Conservation (phyloP, 2,113 vertebrate genomes). For the Cariama cristata region DNA sequence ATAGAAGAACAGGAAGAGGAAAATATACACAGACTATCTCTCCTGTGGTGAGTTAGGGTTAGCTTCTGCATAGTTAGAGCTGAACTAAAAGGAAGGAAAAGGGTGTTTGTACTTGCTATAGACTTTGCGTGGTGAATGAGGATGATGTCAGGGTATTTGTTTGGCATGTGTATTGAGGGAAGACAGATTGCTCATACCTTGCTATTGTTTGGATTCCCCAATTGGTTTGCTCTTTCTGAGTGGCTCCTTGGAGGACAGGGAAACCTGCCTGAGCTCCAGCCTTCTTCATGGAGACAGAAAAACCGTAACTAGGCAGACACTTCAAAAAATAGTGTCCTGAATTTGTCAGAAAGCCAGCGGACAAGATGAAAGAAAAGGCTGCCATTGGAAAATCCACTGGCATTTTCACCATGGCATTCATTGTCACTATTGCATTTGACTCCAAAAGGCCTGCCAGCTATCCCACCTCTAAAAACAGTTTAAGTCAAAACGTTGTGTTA, state of each 20-base stretch:
- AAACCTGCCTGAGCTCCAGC: background rate
- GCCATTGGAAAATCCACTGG: background rate
- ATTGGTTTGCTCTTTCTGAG: background rate
- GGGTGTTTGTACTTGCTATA: background rate
- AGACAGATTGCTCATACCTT: background rate
- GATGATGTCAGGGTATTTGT: conserved; percentile 19
- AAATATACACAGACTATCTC: background rate
- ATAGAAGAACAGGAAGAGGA: conserved; percentile 28
- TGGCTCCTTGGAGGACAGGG: background rate
- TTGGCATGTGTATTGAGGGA: background rate
- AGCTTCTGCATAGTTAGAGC: background rate
- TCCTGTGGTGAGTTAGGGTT: background rate
- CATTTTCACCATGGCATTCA: background rate
- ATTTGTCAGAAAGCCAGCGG: background rate
- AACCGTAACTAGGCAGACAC: background rate
- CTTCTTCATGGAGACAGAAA: background rate
- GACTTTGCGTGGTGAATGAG: background rate
- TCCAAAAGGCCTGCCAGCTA: background rate
- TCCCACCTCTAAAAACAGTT: background rate
- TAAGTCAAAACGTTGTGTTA: background rate
- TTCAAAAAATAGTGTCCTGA: background rate
- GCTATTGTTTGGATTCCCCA: background rate
- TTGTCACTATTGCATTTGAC: background rate
- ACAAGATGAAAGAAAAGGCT: background rate
- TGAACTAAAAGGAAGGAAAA: conserved; percentile 30